Evolutionary conservation across 2,797 vertebrate genomes (phyloP), one percentile per base, ranked within the genome.

Genomic region (Sphenopsis melanotis): DNA sequence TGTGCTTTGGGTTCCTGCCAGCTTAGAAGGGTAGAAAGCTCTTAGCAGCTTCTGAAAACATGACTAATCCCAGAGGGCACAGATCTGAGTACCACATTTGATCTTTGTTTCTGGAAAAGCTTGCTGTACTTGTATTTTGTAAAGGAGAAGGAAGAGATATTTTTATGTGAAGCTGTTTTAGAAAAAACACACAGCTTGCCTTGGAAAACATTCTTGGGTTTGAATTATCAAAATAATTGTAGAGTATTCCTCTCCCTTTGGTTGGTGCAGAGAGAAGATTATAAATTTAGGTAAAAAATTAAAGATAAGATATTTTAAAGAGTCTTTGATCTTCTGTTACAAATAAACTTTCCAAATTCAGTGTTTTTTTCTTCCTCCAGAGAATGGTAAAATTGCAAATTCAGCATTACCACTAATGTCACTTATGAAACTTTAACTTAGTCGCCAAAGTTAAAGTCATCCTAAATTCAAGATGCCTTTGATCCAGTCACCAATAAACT

Each of bases 1-100:
- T 83, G 79, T 81, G 68, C 69, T 85, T 95, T 92, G 89, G 72
- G 46, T 11, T 92, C 10, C 82, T 87, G 79, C 75, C 79, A 89
- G n/a, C 12, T 92, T 87, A 60, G 44, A 85, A 87, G 68, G 34
- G 34, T 70, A 30, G 78, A 94, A 92, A 84, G 20, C 18, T 82
- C 53, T 80, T 57, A 81, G 60, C 46, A 91, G 84, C 56, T 89
- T 93, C 76, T 89, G 82, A 88, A 95, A 94, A 95, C 60, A 91
- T 19, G 19, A 37, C 52, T 95, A 75, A 94, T 78, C 46, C 92
- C 75, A 87, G 59, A 83, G 64, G 56, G 46, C 37, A 60, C 27
- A 85, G 37, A 70, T 74, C 52, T 49, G 44, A 91, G 66, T 63
- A 85, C 49, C 34, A 44, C 34, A 37, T 89, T 85, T 94, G 69